Percentiles rank a stretch among this genome's conserved stretches.
Evolutionary conservation across 2,888 invertebrate genomes (phyloP).

Genomic region (Elegia similella): DNA sequence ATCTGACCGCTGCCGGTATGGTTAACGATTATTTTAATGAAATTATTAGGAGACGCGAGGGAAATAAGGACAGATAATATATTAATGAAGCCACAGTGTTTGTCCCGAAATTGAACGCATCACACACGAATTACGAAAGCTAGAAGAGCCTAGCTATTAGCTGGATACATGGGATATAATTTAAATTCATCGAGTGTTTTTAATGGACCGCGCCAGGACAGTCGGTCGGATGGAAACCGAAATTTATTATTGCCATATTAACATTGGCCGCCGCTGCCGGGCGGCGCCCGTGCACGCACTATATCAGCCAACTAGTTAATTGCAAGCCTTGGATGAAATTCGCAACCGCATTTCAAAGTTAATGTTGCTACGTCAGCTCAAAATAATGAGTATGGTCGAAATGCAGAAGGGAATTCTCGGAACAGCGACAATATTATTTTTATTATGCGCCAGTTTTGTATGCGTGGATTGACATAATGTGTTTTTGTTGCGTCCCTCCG

Average conservation of each 20-base stretch:
- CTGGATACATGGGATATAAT: slow-evolving; percentile 54
- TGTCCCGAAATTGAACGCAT: slow-evolving; percentile 37
- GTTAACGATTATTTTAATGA: slow-evolving; percentile 62
- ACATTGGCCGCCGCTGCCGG: slow-evolving; percentile 43
- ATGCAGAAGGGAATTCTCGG: slow-evolving; percentile 37
- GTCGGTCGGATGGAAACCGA: slow-evolving; percentile 55
- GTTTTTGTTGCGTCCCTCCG: slow-evolving; percentile 13
- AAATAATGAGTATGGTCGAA: slow-evolving; percentile 62
- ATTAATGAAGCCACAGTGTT: slow-evolving; percentile 41
- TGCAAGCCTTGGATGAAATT: slow-evolving; percentile 72
- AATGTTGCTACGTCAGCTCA: slow-evolving; percentile 65
- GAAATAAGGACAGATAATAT: slow-evolving; percentile 51
- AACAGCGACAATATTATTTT: slow-evolving; percentile 11
- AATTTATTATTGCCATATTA: slow-evolving; percentile 78
- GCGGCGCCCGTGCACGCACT: slow-evolving; percentile 50
- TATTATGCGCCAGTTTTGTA: slow-evolving; percentile 3
- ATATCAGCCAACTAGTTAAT: slow-evolving; percentile 73
- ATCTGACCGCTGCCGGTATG: slow-evolving; percentile 43
- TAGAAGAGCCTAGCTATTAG: slow-evolving; percentile 32
- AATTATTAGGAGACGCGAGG: slow-evolving; percentile 57
- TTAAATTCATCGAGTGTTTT: slow-evolving; percentile 51
- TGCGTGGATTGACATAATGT: background rate
- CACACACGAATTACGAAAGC: too few relatives aligned
- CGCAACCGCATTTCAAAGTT: slow-evolving; percentile 71
- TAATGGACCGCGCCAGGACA: slow-evolving; percentile 49